Evolutionary conservation across 2,888 invertebrate species (phyloP), one percentile per base, ranked within the genome.

Genomic region (Atrina japonica): DNA sequence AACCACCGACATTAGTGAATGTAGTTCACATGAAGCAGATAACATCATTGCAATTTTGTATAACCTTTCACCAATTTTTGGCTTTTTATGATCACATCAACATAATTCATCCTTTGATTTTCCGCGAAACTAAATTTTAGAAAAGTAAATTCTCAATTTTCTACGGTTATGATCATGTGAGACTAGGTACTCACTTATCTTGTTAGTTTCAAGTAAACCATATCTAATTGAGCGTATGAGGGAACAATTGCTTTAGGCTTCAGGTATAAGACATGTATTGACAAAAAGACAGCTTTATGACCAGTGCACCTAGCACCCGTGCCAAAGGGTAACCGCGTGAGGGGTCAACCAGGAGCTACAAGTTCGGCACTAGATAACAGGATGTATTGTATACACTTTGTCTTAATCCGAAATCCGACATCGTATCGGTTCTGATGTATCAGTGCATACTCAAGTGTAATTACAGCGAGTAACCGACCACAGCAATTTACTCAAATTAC

Each of bases 401-500:
- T 27, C 40, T 21, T 23, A 35, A 7, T 35, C 35, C 35, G 35
- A 35, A 35, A 35, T 35, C 35, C 35, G 35, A 35, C 35, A 35
- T 35, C 35, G 35, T 35, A 35, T 11, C 35, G 6, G 35, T 7
- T 35, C 35, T 7, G 35, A 35, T 35, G 35, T 35, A 35, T 5
- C 35, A 11, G 11, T 49, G 49, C 14, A 35, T 35, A 35, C 35
- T 35, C 6, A 27, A 49, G 27, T 29, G 29, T 56, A 69, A 69
- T 69, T 69, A 69, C 27, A 58, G 40, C 50, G 52, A 43, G 63
- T 56, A 69, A 49, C 64, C 49, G 53, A 64, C 75, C 66, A 61
- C 52, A 27, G 52, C 18, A 50, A 52, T 35, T 66, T 59, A 49
- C 76, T 78, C 77, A 52, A 47, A 64, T 77, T 75, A 76, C 77